Conservation (phyloP, 2,797 vertebrate species). For the Mionectes olivaceus region DNA sequence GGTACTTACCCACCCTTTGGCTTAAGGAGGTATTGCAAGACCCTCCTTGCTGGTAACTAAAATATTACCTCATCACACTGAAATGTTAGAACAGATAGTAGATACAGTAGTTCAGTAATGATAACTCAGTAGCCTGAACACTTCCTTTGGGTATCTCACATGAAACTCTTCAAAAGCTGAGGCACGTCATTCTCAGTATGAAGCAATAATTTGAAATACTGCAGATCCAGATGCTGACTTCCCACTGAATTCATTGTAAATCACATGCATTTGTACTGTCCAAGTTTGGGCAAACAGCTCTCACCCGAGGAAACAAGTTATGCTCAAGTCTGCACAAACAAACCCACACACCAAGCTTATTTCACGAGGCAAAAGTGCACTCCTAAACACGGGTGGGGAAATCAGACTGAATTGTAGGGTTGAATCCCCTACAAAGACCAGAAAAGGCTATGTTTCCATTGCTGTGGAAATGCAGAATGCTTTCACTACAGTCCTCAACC, state of each 20-base stretch:
- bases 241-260: slow-evolving; percentile 56
- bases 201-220: slow-evolving; percentile 61
- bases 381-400: not conserved
- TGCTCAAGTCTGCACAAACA: slow-evolving; percentile 21
- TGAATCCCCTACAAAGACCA: fast-evolving
- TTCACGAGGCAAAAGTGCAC: not conserved
- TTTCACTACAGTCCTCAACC: not conserved
- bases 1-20: not conserved
- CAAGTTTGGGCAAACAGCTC: slow-evolving; percentile 31
- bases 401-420: not conserved
- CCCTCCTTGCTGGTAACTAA: not conserved
- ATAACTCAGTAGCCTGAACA: slow-evolving; percentile 26
- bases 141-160: slow-evolving; percentile 43
- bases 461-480: not conserved
- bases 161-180: slow-evolving; percentile 11
- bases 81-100: not conserved
- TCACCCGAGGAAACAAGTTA: not conserved
- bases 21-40: not conserved
- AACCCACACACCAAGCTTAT: slow-evolving; percentile 29
- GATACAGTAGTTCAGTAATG: not conserved
- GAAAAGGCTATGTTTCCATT: not conserved
- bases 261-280: slow-evolving; percentile 51
- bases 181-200: slow-evolving; percentile 31
- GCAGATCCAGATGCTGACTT: slow-evolving; percentile 61
- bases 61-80: not conserved